Conservation (phyloP, 2,797 vertebrate species). For the Cottoperca gobio region DNA sequence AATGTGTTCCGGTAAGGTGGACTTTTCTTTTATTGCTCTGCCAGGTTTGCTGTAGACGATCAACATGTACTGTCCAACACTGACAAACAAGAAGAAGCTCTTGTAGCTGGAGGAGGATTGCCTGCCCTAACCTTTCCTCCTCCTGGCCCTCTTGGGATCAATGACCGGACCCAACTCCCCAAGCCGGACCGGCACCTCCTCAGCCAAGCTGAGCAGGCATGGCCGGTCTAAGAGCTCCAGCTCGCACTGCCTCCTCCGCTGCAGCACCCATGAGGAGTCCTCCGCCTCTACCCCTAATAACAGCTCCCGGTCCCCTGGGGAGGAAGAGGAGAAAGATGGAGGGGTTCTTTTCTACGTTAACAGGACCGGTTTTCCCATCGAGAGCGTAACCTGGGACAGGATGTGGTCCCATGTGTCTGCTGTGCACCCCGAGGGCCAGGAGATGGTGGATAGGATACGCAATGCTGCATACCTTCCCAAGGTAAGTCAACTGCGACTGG, state of each 20-base stretch:
- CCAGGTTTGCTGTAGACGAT: constrained; percentile 38
- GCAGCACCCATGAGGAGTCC: constrained; percentile 71
- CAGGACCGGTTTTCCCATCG: constrained; percentile 94
- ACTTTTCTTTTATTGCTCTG: neutral
- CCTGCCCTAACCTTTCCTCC: constrained; percentile 22
- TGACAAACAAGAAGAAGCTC: constrained; percentile 16
- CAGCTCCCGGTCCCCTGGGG: constrained; percentile 83
- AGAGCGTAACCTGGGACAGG: constrained; percentile 92
- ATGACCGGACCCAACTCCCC: constrained; percentile 89
- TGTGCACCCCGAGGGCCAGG: constrained; percentile 92
- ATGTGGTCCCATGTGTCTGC: constrained; percentile 95
- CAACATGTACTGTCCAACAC: constrained; percentile 51
- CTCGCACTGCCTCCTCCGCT: constrained; percentile 78
- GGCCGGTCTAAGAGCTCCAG: constrained; percentile 91
- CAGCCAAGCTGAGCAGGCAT: constrained; percentile 85
- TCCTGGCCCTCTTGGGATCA: constrained; percentile 19
- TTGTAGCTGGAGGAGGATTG: constrained; percentile 50
- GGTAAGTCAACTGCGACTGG: constrained; percentile 80
- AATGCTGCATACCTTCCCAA: constrained; percentile 90
- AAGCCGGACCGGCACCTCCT: constrained; percentile 73
- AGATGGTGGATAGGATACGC: constrained; percentile 91
- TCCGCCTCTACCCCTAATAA: constrained; percentile 75
- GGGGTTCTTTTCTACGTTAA: constrained; percentile 94
- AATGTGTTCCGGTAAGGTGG: neutral
- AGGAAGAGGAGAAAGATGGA: constrained; percentile 94